A percentile compares a stretch with the other conserved stretches of the same genome.
Evolutionary conservation across 2,797 vertebrate genomes (phyloP).

Genomic region (Stomatorhinus walkeri): DNA sequence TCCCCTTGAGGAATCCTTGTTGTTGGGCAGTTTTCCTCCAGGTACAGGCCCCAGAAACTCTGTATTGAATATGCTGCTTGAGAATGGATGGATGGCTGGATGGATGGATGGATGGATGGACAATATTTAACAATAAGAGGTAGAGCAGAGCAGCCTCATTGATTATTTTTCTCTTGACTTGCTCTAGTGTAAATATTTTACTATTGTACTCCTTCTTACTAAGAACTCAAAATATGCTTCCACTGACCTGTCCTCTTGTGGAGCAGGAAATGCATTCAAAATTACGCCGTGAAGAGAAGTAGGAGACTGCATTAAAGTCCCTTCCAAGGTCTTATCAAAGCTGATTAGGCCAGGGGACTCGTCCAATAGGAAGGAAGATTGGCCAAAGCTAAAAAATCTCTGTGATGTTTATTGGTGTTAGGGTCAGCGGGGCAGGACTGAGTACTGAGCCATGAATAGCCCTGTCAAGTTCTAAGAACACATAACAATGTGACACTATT

Average conservation of each 20-base stretch:
- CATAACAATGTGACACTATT: not conserved
- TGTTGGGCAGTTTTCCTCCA: not conserved
- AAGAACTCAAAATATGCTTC: not conserved
- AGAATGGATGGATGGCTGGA: not conserved
- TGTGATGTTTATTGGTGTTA: not conserved
- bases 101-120: not conserved
- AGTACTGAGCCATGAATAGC: not conserved
- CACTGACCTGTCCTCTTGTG: not conserved
- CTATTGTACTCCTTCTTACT: not conserved
- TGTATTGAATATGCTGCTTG: not conserved
- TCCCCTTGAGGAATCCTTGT: not conserved
- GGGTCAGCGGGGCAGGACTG: not conserved
- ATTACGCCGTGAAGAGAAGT: not conserved
- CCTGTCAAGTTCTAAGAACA: not conserved
- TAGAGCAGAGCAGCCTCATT: not conserved
- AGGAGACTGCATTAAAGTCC: not conserved
- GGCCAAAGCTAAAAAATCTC: not conserved
- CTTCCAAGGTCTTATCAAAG: not conserved
- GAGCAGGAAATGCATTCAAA: not conserved
- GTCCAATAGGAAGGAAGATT: not conserved
- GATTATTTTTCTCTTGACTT: not conserved
- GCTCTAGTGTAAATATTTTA: not conserved
- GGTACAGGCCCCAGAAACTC: not conserved
- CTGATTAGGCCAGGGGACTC: not conserved
- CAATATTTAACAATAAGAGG: not conserved